A percentile compares a stretch with the other conserved stretches of the same genome.
Conservation (phyloP, 1,140 invertebrate genomes). For the Sinonovacula constricta region DNA sequence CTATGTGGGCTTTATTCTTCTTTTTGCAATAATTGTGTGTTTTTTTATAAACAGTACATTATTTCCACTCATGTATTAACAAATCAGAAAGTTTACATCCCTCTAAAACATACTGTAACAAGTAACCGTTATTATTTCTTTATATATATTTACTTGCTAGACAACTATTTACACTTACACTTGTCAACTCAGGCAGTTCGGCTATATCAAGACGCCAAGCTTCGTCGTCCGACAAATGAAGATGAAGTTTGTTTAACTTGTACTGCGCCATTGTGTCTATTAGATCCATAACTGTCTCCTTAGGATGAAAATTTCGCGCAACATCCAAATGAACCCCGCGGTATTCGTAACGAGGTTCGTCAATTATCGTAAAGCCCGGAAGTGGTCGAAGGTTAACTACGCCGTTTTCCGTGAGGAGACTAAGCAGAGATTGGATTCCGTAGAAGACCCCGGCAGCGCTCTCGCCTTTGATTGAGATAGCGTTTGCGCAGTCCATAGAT, state of each 20-base stretch:
- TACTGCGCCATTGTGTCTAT: conserved; percentile 73
- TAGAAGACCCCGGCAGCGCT: conserved; percentile 56
- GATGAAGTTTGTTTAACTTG: conserved; percentile 74
- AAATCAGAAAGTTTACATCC: not conserved
- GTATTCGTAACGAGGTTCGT: conserved; percentile 68
- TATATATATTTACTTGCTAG: no score
- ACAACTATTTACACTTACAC: conserved; percentile 64
- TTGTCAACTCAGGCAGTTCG: conserved; percentile 69
- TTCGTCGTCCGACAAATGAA: conserved; percentile 76
- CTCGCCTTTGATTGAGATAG: conserved; percentile 52
- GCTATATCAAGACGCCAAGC: conserved; percentile 74
- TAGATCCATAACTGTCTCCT: conserved; percentile 65
- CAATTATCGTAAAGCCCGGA: conserved; percentile 53
- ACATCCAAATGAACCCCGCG: conserved; percentile 75
- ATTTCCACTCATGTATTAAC: no score
- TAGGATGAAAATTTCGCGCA: conserved; percentile 72
- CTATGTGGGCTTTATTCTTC: no score
- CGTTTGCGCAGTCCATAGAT: conserved; percentile 20
- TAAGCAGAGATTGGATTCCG: conserved; percentile 61
- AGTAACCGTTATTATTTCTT: no score
- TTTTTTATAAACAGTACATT: no score
- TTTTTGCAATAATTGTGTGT: no score
- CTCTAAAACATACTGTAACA: no score
- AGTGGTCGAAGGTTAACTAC: conserved; percentile 34
- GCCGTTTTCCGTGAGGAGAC: conserved; percentile 40